phyloP scores from a whole-genome alignment of 1,140 invertebrate species.

The Neodiprion lecontei region DNA sequence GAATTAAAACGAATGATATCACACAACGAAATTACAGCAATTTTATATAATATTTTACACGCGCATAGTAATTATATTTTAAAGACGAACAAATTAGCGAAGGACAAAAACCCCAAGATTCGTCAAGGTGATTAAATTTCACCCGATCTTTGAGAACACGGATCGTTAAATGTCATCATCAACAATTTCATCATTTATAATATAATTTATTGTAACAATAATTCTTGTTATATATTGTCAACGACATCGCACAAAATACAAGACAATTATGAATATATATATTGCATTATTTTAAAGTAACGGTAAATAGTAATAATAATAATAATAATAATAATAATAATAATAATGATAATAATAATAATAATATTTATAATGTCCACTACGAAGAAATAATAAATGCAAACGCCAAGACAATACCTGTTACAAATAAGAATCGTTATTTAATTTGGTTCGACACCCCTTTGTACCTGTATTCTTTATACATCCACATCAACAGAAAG shows the following conservation, averaged over 20 bases:
- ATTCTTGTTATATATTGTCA: neutral
- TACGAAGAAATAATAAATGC: neutral
- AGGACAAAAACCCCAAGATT: neutral
- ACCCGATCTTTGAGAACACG: neutral
- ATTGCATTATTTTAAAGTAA: no score
- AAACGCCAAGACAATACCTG: constrained; percentile 7
- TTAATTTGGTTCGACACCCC: constrained; percentile 37
- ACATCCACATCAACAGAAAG: constrained; percentile 29
- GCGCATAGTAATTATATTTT: neutral
- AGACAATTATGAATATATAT: no score
- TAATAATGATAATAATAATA: neutral
- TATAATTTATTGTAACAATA: constrained; percentile 5
- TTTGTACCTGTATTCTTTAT: constrained; percentile 19
- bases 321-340: no score
- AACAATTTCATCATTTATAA: constrained; percentile 6
- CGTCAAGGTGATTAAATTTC: neutral
- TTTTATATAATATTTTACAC: no score
- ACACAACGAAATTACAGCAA: neutral
- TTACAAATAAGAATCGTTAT: constrained; percentile 27
- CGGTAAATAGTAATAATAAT: no score
- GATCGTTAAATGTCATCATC: neutral
- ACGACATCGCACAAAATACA: no score
- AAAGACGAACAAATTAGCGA: neutral
- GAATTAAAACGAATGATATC: constrained; percentile 14
- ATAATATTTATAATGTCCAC: neutral